Conservation (phyloP, 92 coral and sea anemone genomes). For the Meandrina meandrites region DNA sequence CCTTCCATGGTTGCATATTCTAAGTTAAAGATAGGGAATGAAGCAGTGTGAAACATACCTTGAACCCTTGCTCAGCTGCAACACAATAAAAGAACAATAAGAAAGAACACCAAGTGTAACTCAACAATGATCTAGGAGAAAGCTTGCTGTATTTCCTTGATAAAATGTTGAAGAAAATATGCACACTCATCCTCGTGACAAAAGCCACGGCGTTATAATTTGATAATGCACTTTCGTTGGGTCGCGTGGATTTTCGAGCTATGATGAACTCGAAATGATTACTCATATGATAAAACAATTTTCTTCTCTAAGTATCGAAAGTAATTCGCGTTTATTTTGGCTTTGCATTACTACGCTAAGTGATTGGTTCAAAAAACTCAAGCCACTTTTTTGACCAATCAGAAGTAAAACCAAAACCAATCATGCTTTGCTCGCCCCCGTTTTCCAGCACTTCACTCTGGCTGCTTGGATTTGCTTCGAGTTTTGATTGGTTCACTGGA, state of each 20-base stretch:
- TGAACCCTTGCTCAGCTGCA: slow-evolving; percentile 41
- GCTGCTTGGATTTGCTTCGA: too few species aligned
- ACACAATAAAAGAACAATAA: neutral
- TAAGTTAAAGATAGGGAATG: too few species aligned
- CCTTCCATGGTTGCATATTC: neutral
- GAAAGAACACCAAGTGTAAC: neutral
- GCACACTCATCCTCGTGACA: neutral
- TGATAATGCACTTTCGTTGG: neutral
- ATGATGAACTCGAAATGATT: neutral
- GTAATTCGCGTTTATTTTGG: too few species aligned
- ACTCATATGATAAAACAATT: too few species aligned
- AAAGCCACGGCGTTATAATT: neutral
- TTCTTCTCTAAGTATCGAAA: too few species aligned
- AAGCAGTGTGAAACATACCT: slow-evolving; percentile 29
- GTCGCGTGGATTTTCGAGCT: neutral
- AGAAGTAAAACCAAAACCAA: too few species aligned
- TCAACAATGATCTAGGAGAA: neutral
- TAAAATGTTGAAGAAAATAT: neutral
- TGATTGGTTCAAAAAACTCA: too few species aligned
- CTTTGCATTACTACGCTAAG: too few species aligned
- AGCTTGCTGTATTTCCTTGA: neutral
- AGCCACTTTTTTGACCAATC: too few species aligned
- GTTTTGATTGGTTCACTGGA: too few species aligned
- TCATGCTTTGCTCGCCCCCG: too few species aligned
- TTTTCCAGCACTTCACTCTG: too few species aligned